Evolutionary conservation across 2,113 vertebrate species (phyloP), one percentile per base, ranked within the genome.

Genomic region (Hippopotamus amphibius): DNA sequence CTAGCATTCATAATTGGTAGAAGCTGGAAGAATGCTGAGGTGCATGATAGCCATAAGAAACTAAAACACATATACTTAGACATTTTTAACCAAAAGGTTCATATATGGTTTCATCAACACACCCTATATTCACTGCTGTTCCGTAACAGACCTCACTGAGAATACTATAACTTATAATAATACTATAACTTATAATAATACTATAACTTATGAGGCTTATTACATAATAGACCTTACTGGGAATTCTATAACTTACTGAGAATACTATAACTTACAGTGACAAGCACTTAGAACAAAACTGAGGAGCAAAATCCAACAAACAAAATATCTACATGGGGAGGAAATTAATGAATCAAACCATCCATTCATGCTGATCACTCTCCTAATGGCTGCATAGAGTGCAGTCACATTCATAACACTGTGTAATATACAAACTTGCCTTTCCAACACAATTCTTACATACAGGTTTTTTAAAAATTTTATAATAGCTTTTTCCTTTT

Each of bases 301-400:
- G 0, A 1, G 12, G 1, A 0, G 2, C 41, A 63, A 53, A 43
- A n/a, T 17, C 37, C 43, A 61, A n/a, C 19, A 48, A 57, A 11
- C 11, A 71, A 68, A 83, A 43, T 28, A 41, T 22, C 2, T 71
- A 11, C 7, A 59, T 30, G 3, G 66, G 72, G 59, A 8, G 17
- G 0, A 50, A 90, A 80, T 41, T 22, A 41, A 72, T 28, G 3
- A 55, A 21, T 72, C 15, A 72, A 57, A 61, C 0, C 33, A 43
- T 76, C 61, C 26, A 28, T 79, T 76, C 50, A 12, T 22, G 21
- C 66, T 8, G 82, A n/a, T 30, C 50, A 24, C 15, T 80, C 1
- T 91, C 15, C n/a, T 74, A 79, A n/a, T 79, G 30, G 30, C 76
- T 53, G 33, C 50, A 13, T n/a, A 50, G 76, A 59, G 13, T 48